Base-by-base conservation (phyloP, 2,888 invertebrate genomes). In the Geotrupes spiniger region DNA sequence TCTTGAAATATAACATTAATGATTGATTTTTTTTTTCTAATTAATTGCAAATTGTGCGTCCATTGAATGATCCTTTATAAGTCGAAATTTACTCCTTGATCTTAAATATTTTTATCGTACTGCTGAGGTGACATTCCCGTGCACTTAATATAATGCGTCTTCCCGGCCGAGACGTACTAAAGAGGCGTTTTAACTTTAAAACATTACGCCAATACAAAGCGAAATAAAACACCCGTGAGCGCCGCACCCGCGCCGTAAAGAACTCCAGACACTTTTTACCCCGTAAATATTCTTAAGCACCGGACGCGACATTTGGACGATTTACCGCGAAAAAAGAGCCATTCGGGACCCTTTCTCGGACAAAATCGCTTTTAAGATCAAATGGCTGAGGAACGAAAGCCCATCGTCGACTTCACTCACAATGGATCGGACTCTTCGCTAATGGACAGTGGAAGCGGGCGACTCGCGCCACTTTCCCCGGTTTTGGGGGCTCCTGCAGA, bases 281-380 rank as follows among this genome's bases (percentile, higher is more conserved):
- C 64, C 63, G 68, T 69, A 70, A 70, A 71, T 70, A 68, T 68
- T 66, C 69, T 67, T 67, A 68, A 71, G 71, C 64, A 67, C 68
- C 68, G 70, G 69, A 70, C 64, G 66, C 64, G 64, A 67, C 68
- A 43, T 45, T 65, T 59, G 54, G 62, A 53, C 64, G 61, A 61
- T 63, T 65, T 62, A 60, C 58, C 56, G 58, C 31, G 60, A 58
- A 54, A 56, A n/a, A 58, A 54, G 52, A 33, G 33, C 33, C 33
- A 15, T 15, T 33, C 14, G 33, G 12, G 33, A 12, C 56, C 56
- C 61, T 54, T 59, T 59, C 53, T 54, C 56, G 54, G 54, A 48
- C 49, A 54, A 59, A 60, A 61, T 61, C 59, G 55, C 56, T 58
- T 56, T 55, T 51, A 53, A 59, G 58, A 58, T 55, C 58, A 59